Conservation (phyloP, 2,888 invertebrate species). For the Drosophila rellima region DNA sequence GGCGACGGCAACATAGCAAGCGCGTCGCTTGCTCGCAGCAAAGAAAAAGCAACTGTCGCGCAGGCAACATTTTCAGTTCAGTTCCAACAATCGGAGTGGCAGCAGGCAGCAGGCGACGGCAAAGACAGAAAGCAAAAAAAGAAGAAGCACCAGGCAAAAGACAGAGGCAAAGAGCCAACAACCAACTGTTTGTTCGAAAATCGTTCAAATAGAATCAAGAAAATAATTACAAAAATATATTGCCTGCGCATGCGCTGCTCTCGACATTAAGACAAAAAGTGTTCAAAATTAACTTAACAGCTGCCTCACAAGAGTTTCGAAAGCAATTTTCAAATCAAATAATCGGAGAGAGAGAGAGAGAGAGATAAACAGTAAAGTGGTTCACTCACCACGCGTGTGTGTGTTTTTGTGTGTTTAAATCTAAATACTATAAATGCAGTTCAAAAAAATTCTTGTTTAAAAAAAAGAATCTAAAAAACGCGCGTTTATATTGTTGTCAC, state of each 20-base stretch:
- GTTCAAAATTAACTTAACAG: slow-evolving; percentile 62
- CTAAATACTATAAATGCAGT: slow-evolving; percentile 14
- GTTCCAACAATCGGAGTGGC: slow-evolving; percentile 80
- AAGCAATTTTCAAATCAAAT: slow-evolving; percentile 26
- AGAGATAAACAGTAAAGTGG: slow-evolving; percentile 27
- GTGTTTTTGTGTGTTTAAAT: slow-evolving; percentile 5
- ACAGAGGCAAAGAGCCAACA: slow-evolving; percentile 51
- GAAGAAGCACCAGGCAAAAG: slow-evolving; percentile 19
- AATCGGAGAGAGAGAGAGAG: slow-evolving; percentile 9
- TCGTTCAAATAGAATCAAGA: slow-evolving; percentile 32
- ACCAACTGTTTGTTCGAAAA: slow-evolving; percentile 36
- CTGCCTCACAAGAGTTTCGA: slow-evolving; percentile 52
- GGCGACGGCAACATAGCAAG: slow-evolving; percentile 37
- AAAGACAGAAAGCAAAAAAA: slow-evolving; percentile 12
- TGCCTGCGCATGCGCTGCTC: slow-evolving; percentile 70
- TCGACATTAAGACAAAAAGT: slow-evolving; percentile 36
- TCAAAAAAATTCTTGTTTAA: slow-evolving; percentile 4
- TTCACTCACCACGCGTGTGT: slow-evolving; percentile 23
- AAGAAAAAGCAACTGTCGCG: slow-evolving; percentile 83
- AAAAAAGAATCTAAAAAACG: slow-evolving; percentile 9
- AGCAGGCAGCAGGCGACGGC: slow-evolving; percentile 32
- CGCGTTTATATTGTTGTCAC: slow-evolving; percentile 31
- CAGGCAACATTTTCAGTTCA: slow-evolving; percentile 82
- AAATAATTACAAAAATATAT: slow-evolving; percentile 24
- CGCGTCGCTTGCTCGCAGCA: slow-evolving; percentile 58